These are phyloP conservation scores for Bombus haemorrhoidalis DNA, from an alignment of 1,140 invertebrate species.

Conservation along the genomic window DNA sequence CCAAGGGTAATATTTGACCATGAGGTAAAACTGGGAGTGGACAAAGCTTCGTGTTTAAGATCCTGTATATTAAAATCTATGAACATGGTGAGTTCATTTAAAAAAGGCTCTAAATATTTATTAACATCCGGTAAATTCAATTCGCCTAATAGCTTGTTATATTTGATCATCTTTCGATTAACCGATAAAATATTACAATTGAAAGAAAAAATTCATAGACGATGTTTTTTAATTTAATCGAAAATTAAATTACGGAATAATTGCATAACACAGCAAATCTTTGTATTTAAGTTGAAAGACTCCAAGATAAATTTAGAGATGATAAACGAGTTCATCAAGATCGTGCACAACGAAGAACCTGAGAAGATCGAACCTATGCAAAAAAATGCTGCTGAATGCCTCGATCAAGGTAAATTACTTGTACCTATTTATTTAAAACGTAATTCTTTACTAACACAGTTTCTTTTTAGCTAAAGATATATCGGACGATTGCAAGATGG, in stretches of 20 bases:
- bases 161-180: neutral
- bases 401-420: neutral
- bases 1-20: neutral
- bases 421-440: neutral
- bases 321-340: neutral
- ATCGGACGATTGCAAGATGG: neutral
- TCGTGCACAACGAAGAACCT: neutral
- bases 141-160: too few relatives aligned
- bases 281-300: neutral
- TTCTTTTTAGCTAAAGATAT: slow-evolving; percentile 1
- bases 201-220: neutral
- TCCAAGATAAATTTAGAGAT: neutral
- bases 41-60: neutral
- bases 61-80: neutral
- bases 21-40: neutral
- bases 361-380: neutral
- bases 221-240: too few relatives aligned
- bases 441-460: neutral
- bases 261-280: too few relatives aligned
- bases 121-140: too few relatives aligned
- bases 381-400: fast-evolving
- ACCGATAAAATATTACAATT: neutral
- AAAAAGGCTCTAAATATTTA: neutral
- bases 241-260: too few relatives aligned
- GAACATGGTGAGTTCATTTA: neutral